Conservation (phyloP, 2,113 vertebrate species). For the Brachyhypopomus gauderio region DNA sequence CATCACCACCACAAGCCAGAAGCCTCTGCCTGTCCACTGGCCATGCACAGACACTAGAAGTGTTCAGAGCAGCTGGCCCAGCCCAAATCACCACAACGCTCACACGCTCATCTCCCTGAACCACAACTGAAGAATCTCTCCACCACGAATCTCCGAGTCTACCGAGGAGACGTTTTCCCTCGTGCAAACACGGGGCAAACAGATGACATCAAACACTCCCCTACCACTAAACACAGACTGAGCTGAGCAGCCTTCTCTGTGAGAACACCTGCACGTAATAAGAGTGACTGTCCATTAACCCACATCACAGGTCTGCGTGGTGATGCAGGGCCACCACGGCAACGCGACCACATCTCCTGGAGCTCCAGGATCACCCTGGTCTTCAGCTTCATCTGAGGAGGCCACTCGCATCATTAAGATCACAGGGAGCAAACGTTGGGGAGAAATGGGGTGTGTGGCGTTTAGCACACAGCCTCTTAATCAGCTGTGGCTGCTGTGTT, state of each 20-base stretch:
- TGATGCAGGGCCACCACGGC: too few relatives aligned
- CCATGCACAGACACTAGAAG: too few relatives aligned
- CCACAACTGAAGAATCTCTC: not conserved
- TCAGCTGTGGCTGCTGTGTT: conserved; percentile 1
- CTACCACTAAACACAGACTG: not conserved
- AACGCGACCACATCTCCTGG: too few relatives aligned
- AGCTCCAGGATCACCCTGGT: too few relatives aligned
- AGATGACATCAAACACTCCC: not conserved
- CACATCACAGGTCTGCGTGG: not conserved
- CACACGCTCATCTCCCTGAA: not conserved
- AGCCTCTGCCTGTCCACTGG: too few relatives aligned
- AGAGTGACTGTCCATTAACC: not conserved
- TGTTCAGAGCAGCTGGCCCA: not conserved
- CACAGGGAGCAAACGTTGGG: too few relatives aligned
- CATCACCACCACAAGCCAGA: too few relatives aligned
- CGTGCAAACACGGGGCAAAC: not conserved
- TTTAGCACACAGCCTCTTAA: too few relatives aligned
- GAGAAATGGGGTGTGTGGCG: too few relatives aligned
- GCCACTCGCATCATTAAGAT: too few relatives aligned
- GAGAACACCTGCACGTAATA: not conserved
- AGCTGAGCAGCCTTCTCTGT: not conserved
- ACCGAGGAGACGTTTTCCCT: not conserved
- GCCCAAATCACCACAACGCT: not conserved
- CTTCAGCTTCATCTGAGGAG: too few relatives aligned
- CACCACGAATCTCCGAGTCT: not conserved